Evolutionary conservation across 2,888 invertebrate species (phyloP).

Genomic region (Ormia ochracea): DNA sequence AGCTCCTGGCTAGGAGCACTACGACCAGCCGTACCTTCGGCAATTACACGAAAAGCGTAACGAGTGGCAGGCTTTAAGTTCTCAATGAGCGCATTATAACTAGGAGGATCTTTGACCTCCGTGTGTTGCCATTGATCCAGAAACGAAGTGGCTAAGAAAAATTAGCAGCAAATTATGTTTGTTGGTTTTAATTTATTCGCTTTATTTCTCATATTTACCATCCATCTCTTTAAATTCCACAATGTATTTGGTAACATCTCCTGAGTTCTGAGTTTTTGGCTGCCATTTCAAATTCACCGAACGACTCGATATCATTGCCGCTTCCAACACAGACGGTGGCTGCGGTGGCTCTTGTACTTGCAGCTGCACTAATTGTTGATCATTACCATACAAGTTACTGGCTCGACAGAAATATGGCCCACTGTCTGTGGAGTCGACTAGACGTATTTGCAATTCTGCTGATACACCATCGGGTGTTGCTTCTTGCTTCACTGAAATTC

Average conservation of each 20-base stretch:
- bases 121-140: slow-evolving; percentile 81
- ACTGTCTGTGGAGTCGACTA: slow-evolving; percentile 83
- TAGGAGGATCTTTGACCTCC: slow-evolving; percentile 82
- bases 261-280: slow-evolving; percentile 82
- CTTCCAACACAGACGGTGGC: slow-evolving; percentile 82
- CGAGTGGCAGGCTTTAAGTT: slow-evolving; percentile 84
- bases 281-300: slow-evolving; percentile 87
- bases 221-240: slow-evolving; percentile 83
- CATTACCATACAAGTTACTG: slow-evolving; percentile 84
- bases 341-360: slow-evolving; percentile 87
- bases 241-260: slow-evolving; percentile 83
- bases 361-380: slow-evolving; percentile 84
- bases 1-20: slow-evolving; percentile 83
- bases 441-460: slow-evolving; percentile 84
- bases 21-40: slow-evolving; percentile 85
- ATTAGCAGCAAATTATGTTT: background rate
- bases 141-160: slow-evolving; percentile 71
- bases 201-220: slow-evolving; percentile 77
- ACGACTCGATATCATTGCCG: slow-evolving; percentile 84
- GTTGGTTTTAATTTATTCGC: background rate
- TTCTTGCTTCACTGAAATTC: slow-evolving; percentile 82
- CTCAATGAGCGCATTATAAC: slow-evolving; percentile 81
- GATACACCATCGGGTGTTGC: slow-evolving; percentile 83
- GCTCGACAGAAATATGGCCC: slow-evolving; percentile 88
- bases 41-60: slow-evolving; percentile 84